Evolutionary conservation across 2,888 invertebrate genomes (phyloP), one percentile per base, ranked within the genome.

Genomic region (Ophion costatus): DNA sequence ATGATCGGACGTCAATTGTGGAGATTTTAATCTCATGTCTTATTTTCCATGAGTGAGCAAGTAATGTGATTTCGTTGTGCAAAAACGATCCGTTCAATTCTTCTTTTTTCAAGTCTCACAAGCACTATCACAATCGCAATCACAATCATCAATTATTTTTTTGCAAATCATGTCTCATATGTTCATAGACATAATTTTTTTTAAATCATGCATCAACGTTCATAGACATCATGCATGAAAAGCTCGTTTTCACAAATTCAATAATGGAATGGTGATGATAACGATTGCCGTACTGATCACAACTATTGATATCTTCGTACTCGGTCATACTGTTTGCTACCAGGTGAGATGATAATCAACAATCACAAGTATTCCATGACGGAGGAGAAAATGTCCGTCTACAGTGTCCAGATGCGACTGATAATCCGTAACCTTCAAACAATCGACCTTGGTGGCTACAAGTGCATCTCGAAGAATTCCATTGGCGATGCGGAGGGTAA

Each of bases 401-500:
- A 98, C 95, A 97, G 97, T 92, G 96, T 97, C 10, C 97, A 97
- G 93, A 98, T 98, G 98, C 95, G 96, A 77, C 95, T 98, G 85
- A 95, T 97, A 76, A 96, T 98, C 69, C 95, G 95, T 80, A 96
- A 96, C 89, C 95, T 98, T 84, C 96, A 96, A 91, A 95, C 96
- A 87, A 95, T 95, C 83, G 97, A 98, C 93, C 95, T 97, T 89
- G 97, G 97, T 20, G 97, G 97, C 73, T 98, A 98, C 95, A 98
- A 97, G 93, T 98, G 98, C 94, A 97, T 98, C 91, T 98, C 98
- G 75, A 98, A 98, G 94, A 98, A 98, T 94, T 98, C 98, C 86
- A 97, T 98, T 91, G 98, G 98, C 0, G 98, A 97, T 90, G 97
- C 98, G 17, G 98, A 98, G 93, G 98, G 98, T 83, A 97, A 97